A percentile compares a stretch with the other conserved stretches of the same genome.
These are phyloP conservation scores for Hyles euphorbiae DNA, from an alignment of 1,140 invertebrate genomes.

Conservation along the genomic window DNA sequence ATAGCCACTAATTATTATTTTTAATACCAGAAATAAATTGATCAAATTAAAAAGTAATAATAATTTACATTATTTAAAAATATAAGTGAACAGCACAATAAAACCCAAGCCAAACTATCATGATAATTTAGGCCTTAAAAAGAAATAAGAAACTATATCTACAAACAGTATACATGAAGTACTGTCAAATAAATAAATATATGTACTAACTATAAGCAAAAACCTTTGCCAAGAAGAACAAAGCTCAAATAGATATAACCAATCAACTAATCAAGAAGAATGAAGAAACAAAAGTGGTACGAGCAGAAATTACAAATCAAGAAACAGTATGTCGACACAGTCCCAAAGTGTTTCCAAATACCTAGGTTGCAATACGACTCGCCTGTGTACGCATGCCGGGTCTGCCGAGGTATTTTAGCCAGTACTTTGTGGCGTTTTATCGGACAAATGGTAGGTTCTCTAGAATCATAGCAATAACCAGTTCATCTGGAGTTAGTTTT, in stretches of 20 bases:
- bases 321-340: constrained; percentile 14
- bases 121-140: too few species aligned
- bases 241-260: constrained; percentile 1
- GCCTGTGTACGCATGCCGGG: constrained; percentile 39
- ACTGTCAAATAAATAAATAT: too few species aligned
- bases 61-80: too few species aligned
- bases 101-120: too few species aligned
- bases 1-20: too few species aligned
- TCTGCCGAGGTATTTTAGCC: constrained; percentile 64
- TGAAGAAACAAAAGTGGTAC: constrained; percentile 1
- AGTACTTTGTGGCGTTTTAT: constrained; percentile 73
- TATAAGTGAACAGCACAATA: too few species aligned
- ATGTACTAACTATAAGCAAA: too few species aligned
- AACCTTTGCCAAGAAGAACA: not conserved
- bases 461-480: constrained; percentile 65
- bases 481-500: constrained; percentile 73
- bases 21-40: too few species aligned
- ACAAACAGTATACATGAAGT: too few species aligned
- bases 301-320: not conserved
- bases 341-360: constrained; percentile 23
- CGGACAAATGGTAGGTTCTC: constrained; percentile 66
- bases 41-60: too few species aligned
- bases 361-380: constrained; percentile 4
- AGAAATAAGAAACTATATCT: not conserved
- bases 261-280: constrained; percentile 2